Evolutionary conservation across 2,797 vertebrate species (phyloP).

Genomic region (Spatula clypeata): DNA sequence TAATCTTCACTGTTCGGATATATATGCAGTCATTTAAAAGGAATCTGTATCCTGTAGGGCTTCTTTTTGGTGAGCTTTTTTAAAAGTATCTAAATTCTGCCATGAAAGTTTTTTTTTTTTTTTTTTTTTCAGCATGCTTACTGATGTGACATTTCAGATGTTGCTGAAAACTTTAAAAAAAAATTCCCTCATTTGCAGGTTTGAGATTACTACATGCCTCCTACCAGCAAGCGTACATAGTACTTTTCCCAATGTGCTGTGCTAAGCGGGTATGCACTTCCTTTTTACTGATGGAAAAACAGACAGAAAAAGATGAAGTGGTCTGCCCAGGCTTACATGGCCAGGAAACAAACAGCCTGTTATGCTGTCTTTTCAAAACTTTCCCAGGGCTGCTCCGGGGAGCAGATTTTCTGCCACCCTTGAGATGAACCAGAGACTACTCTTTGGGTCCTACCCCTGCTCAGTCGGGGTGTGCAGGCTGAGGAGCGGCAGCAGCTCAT

Average conservation of each 20-base stretch:
- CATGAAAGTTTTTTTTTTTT: neutral
- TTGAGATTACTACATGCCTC: conserved; percentile 39
- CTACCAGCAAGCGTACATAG: conserved; percentile 14
- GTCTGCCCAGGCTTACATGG: neutral
- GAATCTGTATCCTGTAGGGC: neutral
- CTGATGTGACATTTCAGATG: conserved; percentile 5
- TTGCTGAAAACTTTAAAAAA: neutral
- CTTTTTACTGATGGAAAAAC: conserved; percentile 40
- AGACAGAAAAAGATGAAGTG: neutral
- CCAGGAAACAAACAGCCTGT: neutral
- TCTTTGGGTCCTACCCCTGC: neutral
- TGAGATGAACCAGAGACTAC: neutral
- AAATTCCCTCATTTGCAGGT: neutral
- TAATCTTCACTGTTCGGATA: neutral
- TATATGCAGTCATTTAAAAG: neutral
- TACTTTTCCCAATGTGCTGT: neutral
- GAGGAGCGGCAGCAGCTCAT: neutral
- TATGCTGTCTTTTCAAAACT: neutral
- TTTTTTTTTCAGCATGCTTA: neutral
- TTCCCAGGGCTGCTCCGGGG: neutral
- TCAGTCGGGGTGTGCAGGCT: fast-evolving
- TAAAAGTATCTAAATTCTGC: neutral
- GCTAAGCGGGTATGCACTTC: conserved; percentile 4
- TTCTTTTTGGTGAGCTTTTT: conserved; percentile 8
- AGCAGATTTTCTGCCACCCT: neutral